Conservation (phyloP, 2,888 invertebrate species). For the Oegoconia quadripuncta region DNA sequence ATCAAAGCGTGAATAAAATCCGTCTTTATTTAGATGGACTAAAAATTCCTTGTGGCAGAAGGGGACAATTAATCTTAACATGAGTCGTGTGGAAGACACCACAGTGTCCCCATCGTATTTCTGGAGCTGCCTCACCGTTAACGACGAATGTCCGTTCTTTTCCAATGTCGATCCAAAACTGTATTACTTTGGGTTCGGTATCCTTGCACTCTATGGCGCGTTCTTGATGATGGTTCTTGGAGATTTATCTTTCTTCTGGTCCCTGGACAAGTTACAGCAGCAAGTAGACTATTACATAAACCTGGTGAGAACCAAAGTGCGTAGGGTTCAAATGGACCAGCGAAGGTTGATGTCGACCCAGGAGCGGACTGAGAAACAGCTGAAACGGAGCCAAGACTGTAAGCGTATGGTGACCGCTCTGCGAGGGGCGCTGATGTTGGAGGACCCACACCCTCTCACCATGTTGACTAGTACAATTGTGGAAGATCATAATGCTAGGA, state of each 20-base stretch:
- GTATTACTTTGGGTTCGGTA: conserved; percentile 45
- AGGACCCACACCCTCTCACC: conserved; percentile 22
- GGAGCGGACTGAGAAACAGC: conserved; percentile 49
- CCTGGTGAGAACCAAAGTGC: conserved; percentile 48
- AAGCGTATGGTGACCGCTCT: conserved; percentile 41
- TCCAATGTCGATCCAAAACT: conserved; percentile 45
- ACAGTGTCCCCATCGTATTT: conserved; percentile 42
- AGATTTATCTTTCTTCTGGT: conserved; percentile 58
- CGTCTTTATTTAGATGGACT: neutral
- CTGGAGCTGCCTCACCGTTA: conserved; percentile 56
- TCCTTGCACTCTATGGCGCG: conserved; percentile 43
- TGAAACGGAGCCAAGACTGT: conserved; percentile 41
- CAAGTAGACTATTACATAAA: conserved; percentile 50
- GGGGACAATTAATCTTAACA: neutral
- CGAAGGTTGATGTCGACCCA: conserved; percentile 43
- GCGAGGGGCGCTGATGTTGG: conserved; percentile 28
- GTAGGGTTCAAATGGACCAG: conserved; percentile 45
- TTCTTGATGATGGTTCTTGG: conserved; percentile 45
- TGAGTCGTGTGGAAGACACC: neutral
- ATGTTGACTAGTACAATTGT: conserved; percentile 22
- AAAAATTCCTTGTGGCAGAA: neutral
- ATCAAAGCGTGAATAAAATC: neutral
- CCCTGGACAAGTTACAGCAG: conserved; percentile 44
- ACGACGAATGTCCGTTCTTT: conserved; percentile 52
- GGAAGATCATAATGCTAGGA: conserved; percentile 1